Conservation (phyloP, 2,888 invertebrate species). For the Drosophila pseudotakahashii region DNA sequence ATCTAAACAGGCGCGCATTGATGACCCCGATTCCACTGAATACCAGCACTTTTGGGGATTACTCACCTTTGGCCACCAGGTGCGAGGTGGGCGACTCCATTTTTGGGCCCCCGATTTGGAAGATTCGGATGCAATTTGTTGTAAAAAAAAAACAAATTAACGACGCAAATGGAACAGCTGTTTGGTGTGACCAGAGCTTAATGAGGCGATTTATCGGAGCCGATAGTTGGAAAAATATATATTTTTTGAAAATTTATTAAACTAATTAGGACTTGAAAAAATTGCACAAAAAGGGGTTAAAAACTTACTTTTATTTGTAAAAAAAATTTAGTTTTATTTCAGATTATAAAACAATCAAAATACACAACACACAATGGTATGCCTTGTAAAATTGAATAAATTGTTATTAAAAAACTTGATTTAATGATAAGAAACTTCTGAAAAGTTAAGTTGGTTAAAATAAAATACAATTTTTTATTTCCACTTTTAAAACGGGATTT, state of each 20-base stretch:
- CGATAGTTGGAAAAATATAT: neutral
- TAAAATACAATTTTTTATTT: too few species aligned
- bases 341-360: too few species aligned
- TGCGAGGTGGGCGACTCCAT: slow-evolving; percentile 40
- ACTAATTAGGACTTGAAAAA: neutral
- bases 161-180: slow-evolving; percentile 31
- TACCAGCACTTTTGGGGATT: neutral
- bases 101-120: slow-evolving; percentile 13
- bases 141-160: slow-evolving; percentile 6
- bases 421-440: too few species aligned
- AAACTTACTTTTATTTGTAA: too few species aligned
- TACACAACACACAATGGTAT: too few species aligned
- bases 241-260: neutral
- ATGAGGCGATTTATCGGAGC: accelerated
- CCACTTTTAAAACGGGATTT: too few species aligned
- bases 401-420: too few species aligned
- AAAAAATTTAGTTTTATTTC: too few species aligned
- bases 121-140: slow-evolving; percentile 27
- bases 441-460: too few species aligned
- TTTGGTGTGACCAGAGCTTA: slow-evolving; percentile 21
- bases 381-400: too few species aligned
- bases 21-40: neutral
- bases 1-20: slow-evolving; percentile 84
- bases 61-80: slow-evolving; percentile 36
- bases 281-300: too few species aligned